Base-by-base conservation (phyloP, 2,888 invertebrate genomes). In the Parnassius smintheus region DNA sequence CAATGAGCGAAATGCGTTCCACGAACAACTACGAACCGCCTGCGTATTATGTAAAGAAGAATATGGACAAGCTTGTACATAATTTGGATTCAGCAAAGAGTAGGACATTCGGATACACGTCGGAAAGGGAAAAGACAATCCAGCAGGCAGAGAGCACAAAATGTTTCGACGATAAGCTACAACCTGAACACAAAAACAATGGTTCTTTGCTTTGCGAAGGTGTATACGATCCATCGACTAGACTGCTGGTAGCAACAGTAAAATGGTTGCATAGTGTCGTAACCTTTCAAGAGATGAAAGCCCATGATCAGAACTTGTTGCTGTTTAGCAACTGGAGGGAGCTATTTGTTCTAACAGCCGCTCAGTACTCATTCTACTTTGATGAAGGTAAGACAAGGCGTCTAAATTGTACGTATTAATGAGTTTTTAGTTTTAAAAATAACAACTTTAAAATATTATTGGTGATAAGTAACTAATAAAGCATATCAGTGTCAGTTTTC, bases 291-390 rank as follows among this genome's bases (percentile, higher is more conserved):
- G 95, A 96, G 80, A 93, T 96, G 70, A 80, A 82, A 57, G 69
- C 72, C 1, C 69, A 93, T 56, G 97, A 97, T 73, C 97, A 96
- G 78, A 93, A 94, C 0, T 92, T 93, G 58, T 90, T 97, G 49
- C 84, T 97, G 59, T 95, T 96, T 74, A 95, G 94, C 76, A 95
- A 96, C 44, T 97, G 97, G 97, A 95, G 94, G 73, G 97, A 97
- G 78, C 84, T 97, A 4, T 97, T 97, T 80, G 93, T 97, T 1
- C 82, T 97, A 10, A 96, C 96, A 44, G 96, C 96, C 9, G 96
- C 96, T 0, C 96, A 97, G 77, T 96, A 95, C 94, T 93, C 95
- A 2, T 93, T 96, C 65, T 93, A 94, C 18, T 93, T 96, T 46
- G 95, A 96, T 68, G 95, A 95, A 88, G 94, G 96, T 95, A 85